These are phyloP conservation scores for Tricholaema leucomelas DNA, from an alignment of 2,113 vertebrate species.

Conservation along the genomic window DNA sequence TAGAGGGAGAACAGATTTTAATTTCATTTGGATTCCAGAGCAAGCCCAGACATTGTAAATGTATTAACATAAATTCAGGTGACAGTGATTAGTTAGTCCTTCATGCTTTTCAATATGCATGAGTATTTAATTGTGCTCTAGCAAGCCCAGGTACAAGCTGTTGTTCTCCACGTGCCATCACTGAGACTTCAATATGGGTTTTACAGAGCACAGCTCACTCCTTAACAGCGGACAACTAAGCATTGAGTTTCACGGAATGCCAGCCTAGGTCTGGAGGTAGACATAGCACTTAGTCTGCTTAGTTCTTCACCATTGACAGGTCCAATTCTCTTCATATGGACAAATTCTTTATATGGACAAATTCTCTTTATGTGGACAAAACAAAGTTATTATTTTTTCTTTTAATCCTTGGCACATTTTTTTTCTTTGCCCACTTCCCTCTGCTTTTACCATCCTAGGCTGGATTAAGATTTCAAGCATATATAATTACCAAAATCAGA, in stretches of 20 bases:
- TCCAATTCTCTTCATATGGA: background rate
- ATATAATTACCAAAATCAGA: background rate
- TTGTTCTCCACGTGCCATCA: background rate
- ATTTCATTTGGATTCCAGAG: background rate
- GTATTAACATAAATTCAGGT: background rate
- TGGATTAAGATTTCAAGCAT: background rate
- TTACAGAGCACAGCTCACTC: background rate
- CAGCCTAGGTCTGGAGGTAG: background rate
- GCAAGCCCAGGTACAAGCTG: background rate
- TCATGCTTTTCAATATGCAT: background rate
- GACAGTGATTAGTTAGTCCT: background rate
- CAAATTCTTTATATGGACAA: too few relatives aligned
- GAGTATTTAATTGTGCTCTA: background rate
- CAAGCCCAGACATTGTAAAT: background rate
- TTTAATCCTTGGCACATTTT: background rate
- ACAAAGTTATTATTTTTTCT: background rate
- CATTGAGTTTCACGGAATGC: background rate
- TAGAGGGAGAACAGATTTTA: background rate
- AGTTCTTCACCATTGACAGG: background rate
- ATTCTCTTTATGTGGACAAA: background rate
- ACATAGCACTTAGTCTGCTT: background rate
- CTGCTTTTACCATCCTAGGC: background rate
- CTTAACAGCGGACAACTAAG: background rate
- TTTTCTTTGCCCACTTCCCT: background rate
- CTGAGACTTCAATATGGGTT: accelerated